These are phyloP conservation scores for Oryzias sinensis DNA, from an alignment of 2,797 vertebrate genomes.

Conservation along the genomic window DNA sequence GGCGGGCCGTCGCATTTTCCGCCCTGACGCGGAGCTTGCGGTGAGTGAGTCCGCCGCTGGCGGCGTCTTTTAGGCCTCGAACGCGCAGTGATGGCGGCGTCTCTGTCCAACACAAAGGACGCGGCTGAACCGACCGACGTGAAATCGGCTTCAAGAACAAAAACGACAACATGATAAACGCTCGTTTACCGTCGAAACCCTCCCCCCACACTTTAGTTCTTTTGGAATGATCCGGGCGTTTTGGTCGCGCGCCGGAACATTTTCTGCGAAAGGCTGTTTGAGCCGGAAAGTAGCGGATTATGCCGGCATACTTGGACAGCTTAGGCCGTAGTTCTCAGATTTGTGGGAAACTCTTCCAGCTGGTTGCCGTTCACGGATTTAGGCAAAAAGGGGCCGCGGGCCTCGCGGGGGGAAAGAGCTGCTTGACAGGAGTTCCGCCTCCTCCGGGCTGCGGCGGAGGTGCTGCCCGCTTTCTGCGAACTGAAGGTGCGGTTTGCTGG, in stretches of 20 bases:
- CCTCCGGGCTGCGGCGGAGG: too few species aligned
- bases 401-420: too few species aligned
- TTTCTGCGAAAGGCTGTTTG: slow-evolving; percentile 19
- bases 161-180: too few species aligned
- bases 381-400: too few species aligned
- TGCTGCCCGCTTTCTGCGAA: too few species aligned
- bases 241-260: background rate
- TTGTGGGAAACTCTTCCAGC: background rate
- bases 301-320: slow-evolving; percentile 15
- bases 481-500: too few species aligned
- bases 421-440: too few species aligned
- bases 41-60: background rate
- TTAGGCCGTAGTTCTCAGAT: slow-evolving; percentile 16
- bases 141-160: background rate
- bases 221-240: background rate
- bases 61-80: slow-evolving; percentile 38
- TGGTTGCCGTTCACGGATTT: background rate
- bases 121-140: slow-evolving; percentile 5
- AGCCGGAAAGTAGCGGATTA: slow-evolving; percentile 45
- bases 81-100: slow-evolving; percentile 53
- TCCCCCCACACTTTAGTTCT: too few species aligned
- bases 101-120: slow-evolving; percentile 56
- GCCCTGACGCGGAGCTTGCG: background rate
- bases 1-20: slow-evolving; percentile 14
- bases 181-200: too few species aligned